Evolutionary conservation across 2,113 vertebrate genomes (phyloP).

Genomic region (Peromyscus maniculatus): DNA sequence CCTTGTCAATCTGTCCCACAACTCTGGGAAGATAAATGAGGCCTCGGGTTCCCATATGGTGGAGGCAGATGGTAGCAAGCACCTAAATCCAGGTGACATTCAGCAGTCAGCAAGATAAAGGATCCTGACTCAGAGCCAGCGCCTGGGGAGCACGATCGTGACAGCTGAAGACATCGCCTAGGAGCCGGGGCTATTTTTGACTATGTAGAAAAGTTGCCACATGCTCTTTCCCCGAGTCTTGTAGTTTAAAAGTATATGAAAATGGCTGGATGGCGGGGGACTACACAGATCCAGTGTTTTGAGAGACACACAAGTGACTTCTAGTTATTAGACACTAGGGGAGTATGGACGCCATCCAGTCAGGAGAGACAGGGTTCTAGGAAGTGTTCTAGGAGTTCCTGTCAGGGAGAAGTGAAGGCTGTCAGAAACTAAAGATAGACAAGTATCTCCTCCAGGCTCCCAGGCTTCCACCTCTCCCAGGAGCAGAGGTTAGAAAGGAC

Average conservation of each 20-base stretch:
- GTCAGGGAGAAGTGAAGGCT: neutral
- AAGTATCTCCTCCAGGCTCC: fast-evolving
- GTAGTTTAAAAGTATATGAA: neutral
- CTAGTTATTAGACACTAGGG: neutral
- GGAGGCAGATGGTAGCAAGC: neutral
- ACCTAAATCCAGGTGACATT: neutral
- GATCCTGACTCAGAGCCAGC: neutral
- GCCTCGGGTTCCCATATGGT: neutral
- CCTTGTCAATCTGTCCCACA: neutral
- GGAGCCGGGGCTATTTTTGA: neutral
- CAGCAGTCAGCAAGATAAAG: neutral
- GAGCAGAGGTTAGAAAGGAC: neutral
- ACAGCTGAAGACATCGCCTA: neutral
- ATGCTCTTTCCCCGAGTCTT: neutral
- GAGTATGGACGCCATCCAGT: neutral
- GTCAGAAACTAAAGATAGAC: neutral
- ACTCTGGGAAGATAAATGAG: neutral
- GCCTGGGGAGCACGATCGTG: neutral
- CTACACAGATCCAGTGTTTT: neutral
- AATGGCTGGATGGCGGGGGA: neutral
- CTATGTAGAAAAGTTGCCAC: neutral
- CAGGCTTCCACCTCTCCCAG: neutral
- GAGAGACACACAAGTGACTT: neutral
- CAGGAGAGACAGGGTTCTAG: neutral
- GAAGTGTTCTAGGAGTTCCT: neutral